Evolutionary conservation across 2,888 invertebrate genomes (phyloP), one percentile per base, ranked within the genome.

Genomic region (Erebia palarica): DNA sequence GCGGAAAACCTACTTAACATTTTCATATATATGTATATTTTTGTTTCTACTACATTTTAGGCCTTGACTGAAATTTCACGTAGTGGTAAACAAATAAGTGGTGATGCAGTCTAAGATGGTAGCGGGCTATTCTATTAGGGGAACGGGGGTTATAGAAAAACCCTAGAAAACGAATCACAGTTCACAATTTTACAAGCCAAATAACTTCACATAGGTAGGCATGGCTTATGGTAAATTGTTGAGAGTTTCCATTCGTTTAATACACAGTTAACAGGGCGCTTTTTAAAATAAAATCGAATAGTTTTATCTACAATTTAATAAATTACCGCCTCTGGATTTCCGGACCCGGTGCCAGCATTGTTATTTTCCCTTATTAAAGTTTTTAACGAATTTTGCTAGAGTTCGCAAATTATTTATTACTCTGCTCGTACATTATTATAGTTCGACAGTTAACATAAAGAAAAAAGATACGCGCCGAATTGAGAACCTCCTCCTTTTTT

Each of bases 321-420:
- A 61, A 61, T 47, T 61, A 61, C 60, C 60, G 60, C 60, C 18
- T 16, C 18, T 61, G 44, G 44, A 61, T 47, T 61, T 61, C 27
- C 27, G 21, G 21, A 21, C 21, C 44, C 60, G 44, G 60, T 44
- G 16, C 44, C 44, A n/a, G 60, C 60, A 11, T 61, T 61, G 60
- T 61, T 61, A 61, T 61, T 61, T 61, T 61, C 16, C 18, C 60
- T 61, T 44, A 18, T 61, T 61, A 44, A 27, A 61, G 11, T 61
- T 61, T 61, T 61, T 61, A 44, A 44, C 10, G 44, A 18, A 11
- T 16, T 4, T 44, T 16, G 16, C 44, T 44, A 11, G 16, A 18
- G 60, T 61, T 61, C 18, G 60, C n/a, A 18, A 61, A 53, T 53
- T 53, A 53, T n/a, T 60, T 60, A 60, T 60, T 60, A 42, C 42